Base-by-base conservation (phyloP, 1,140 invertebrate species). In the Musca vetustissima region DNA sequence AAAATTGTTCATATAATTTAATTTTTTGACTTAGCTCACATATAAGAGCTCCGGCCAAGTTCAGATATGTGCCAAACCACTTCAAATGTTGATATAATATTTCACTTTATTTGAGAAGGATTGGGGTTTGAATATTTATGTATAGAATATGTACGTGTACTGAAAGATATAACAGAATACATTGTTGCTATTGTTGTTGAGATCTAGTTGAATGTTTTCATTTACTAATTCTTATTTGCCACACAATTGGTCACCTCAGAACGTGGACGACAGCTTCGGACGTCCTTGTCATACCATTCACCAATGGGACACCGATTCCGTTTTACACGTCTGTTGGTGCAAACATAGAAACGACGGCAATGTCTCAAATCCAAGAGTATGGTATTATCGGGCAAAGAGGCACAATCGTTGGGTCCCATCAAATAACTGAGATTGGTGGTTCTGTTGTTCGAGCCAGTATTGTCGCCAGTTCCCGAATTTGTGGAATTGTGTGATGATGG, bases 261-360 rank as follows among this genome's bases (percentile, higher is more conserved):
- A 11, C 48, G 64, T 24, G 43, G 19, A n/a, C 64, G 64, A n/a
- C 64, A 65, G 14, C 1, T 49, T 7, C 19, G 43, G 8, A 8
- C 11, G 7, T 49, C 21, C 13, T 24, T n/a, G 36, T 65, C 64
- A 22, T 48, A 65, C 64, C 64, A 65, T 48, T 25, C 7, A 11
- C 47, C 64, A 25, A 9, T 9, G 11, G 11, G 8, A 21, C 64
- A 65, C 28, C 22, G 28, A 7, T 15, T 7, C 11, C 13, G 43
- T 48, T 28, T 48, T 19, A 7, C 21, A 15, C 43, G 19, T 4
- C 22, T 22, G 25, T 65, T 65, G 0, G 0, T 1, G 64, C 64
- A 65, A 24, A 49, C 43, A 49, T 65, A 49, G 11, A 49, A 65
- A 25, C 64, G 64, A 22, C 64, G 64, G 6, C 64, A 65, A 25